Percentiles rank a stretch among this genome's conserved stretches.
phyloP scores from a whole-genome alignment of 2,888 invertebrate genomes.

The Ennomos erosarius region DNA sequence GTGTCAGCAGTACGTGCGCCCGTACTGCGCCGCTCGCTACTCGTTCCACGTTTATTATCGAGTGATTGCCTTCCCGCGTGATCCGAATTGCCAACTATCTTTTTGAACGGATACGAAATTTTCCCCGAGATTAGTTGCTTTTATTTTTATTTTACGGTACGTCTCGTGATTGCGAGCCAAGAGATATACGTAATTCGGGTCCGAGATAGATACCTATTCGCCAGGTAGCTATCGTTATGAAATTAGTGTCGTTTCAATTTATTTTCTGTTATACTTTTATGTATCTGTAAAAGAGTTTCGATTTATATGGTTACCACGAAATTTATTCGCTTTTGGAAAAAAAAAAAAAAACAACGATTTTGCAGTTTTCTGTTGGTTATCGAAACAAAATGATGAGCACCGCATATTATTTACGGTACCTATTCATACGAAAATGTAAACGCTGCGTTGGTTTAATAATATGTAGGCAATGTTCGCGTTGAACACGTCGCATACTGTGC shows the following conservation, averaged over 20 bases:
- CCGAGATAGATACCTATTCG: conserved; percentile 23
- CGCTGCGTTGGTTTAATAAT: conserved; percentile 5
- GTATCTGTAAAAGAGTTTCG: conserved; percentile 18
- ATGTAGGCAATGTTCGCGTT: conserved; percentile 33
- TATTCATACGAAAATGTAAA: conserved; percentile 37
- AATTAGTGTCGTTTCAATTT: conserved; percentile 27
- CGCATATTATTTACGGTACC: conserved; percentile 41
- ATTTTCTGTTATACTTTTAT: conserved; percentile 27
- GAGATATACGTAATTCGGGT: conserved; percentile 33
- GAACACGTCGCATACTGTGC: conserved; percentile 55
- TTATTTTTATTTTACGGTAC: conserved; percentile 67
- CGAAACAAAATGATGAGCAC: conserved; percentile 55
- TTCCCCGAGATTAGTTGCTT: conserved; percentile 65
- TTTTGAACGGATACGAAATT: conserved; percentile 66
- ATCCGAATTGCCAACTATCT: conserved; percentile 76
- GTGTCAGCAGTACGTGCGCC: conserved; percentile 73
- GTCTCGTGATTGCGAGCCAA: conserved; percentile 44
- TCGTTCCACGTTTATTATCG: conserved; percentile 80
- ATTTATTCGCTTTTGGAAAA: conserved; percentile 32
- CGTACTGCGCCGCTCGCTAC: conserved; percentile 65
- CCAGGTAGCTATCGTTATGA: conserved; percentile 28
- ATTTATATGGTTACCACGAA: conserved; percentile 28
- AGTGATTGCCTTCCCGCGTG: conserved; percentile 82
- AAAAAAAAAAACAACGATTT: conserved; percentile 37
- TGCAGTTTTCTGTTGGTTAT: conserved; percentile 43